These are phyloP conservation scores for Poeciliopsis occidentalis DNA, from an alignment of 2,113 vertebrate species.

Conservation along the genomic window DNA sequence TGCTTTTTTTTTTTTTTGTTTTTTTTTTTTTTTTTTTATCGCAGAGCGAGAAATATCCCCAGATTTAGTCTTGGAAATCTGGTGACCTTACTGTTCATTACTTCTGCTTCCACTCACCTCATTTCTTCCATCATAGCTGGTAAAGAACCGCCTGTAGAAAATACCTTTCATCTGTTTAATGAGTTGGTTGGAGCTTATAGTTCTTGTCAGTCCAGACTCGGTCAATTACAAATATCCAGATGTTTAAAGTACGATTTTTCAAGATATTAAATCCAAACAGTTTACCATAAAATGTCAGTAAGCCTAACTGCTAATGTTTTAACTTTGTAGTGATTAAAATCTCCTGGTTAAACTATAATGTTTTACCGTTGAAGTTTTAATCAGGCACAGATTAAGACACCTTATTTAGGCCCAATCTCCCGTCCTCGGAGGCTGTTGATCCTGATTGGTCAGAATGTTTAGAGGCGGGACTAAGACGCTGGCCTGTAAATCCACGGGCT, in stretches of 20 bases:
- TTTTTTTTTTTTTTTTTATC: too few species aligned
- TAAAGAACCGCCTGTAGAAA: too few species aligned
- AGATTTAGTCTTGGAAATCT: too few species aligned
- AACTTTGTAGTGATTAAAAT: neutral
- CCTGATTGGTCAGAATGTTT: neutral
- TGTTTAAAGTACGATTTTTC: neutral
- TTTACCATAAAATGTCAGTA: neutral
- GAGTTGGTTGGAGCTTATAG: neutral
- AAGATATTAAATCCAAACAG: too few species aligned
- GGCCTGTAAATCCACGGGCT: slow-evolving; percentile 6
- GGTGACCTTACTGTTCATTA: neutral
- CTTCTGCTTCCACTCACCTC: neutral
- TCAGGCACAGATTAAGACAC: slow-evolving; percentile 42
- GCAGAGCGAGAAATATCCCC: too few species aligned
- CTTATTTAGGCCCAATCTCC: neutral
- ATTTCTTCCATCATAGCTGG: neutral
- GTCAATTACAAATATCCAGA: neutral
- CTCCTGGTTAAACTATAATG: neutral
- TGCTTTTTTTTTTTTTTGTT: too few species aligned
- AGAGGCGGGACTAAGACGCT: neutral
- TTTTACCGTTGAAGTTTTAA: slow-evolving; percentile 17
- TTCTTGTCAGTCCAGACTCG: neutral
- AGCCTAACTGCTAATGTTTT: neutral
- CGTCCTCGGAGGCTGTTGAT: neutral
- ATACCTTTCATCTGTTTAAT: neutral